These are phyloP conservation scores for Malachius bipustulatus DNA, from an alignment of 2,888 invertebrate species.

Conservation along the genomic window DNA sequence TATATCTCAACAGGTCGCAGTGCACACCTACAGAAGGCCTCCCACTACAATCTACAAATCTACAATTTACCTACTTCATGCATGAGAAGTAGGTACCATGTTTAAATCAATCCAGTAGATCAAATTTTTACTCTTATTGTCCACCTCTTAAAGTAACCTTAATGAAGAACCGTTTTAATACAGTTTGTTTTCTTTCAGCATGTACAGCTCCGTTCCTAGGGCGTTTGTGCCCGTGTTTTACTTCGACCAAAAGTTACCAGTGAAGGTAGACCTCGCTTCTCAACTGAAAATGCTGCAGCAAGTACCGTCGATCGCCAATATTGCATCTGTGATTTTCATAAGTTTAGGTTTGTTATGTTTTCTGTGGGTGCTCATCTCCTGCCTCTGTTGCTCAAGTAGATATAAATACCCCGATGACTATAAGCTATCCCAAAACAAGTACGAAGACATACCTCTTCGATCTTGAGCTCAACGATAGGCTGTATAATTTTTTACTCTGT, in stretches of 20 bases:
- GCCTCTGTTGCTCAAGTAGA: conserved; percentile 21
- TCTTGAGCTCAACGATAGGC: conserved; percentile 1
- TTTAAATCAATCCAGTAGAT: too few relatives aligned
- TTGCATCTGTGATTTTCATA: conserved; percentile 21
- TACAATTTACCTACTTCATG: too few relatives aligned
- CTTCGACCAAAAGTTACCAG: conserved; percentile 55
- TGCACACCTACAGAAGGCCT: too few relatives aligned
- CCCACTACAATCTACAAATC: too few relatives aligned
- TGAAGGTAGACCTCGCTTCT: conserved; percentile 44
- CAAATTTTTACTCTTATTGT: too few relatives aligned
- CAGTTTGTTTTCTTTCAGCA: too few relatives aligned
- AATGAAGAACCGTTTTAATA: too few relatives aligned
- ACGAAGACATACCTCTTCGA: conserved; percentile 4
- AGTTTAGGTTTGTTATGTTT: conserved; percentile 23
- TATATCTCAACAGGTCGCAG: too few relatives aligned
- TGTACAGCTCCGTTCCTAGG: conserved; percentile 52
- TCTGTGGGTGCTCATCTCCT: conserved; percentile 22
- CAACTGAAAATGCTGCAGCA: conserved; percentile 42
- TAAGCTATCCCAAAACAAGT: conserved; percentile 3
- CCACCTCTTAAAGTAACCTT: too few relatives aligned
- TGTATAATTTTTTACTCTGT: not conserved
- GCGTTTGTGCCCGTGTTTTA: conserved; percentile 64
- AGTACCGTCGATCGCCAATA: conserved; percentile 36
- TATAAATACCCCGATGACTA: conserved; percentile 4
- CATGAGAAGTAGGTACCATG: too few relatives aligned